Conservation (phyloP, 2,888 invertebrate genomes). For the Ichneumon xanthorius region DNA sequence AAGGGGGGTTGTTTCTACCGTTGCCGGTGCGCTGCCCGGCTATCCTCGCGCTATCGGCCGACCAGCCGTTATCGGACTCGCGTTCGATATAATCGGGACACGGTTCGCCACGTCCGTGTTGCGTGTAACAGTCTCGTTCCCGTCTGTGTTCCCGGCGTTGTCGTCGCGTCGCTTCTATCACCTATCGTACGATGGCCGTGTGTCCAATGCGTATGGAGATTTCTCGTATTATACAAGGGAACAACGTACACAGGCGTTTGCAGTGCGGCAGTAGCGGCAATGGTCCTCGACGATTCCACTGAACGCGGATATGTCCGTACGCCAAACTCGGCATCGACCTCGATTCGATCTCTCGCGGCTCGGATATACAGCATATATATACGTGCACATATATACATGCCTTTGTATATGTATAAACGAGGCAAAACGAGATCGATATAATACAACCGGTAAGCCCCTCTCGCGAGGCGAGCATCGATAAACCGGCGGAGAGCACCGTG, state of each 20-base stretch:
- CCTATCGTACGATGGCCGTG: not conserved
- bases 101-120: conserved; percentile 48
- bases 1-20: conserved; percentile 40
- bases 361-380: not conserved
- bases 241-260: not conserved
- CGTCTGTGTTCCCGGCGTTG: conserved; percentile 14
- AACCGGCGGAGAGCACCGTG: conserved; percentile 10
- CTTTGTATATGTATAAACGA: conserved; percentile 12
- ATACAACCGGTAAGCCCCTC: conserved; percentile 53
- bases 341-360: conserved; percentile 46
- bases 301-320: conserved; percentile 36
- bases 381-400: not conserved
- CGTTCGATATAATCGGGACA: conserved; percentile 66
- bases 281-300: conserved; percentile 46
- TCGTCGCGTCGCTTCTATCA: conserved; percentile 38
- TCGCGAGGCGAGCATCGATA: conserved; percentile 53
- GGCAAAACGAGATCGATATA: conserved; percentile 58
- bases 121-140: conserved; percentile 39
- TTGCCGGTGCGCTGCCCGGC: not conserved
- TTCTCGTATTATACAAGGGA: conserved; percentile 5
- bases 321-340: conserved; percentile 47
- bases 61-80: conserved; percentile 62
- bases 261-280: conserved; percentile 1
- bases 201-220: conserved; percentile 11
- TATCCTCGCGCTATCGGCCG: conserved; percentile 44